Evolutionary conservation across 2,797 vertebrate species (phyloP).

Genomic region (Chelidonichthys spinosus): DNA sequence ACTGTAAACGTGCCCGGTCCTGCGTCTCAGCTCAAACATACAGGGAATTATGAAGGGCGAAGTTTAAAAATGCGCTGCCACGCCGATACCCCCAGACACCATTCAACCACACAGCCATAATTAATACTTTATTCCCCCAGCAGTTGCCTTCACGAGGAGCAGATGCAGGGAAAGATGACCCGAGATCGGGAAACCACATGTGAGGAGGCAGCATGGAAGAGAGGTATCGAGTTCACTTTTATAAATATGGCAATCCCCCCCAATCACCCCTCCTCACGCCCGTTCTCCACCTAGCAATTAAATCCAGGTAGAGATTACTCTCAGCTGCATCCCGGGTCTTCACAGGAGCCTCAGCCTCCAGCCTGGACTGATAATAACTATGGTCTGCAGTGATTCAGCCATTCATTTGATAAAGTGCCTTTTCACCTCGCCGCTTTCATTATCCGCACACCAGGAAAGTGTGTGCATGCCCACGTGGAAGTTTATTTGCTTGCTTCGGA

Average conservation of each 20-base stretch:
- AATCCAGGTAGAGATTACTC: constrained; percentile 84
- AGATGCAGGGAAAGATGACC: constrained; percentile 83
- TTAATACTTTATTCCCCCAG: constrained; percentile 86
- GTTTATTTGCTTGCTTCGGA: constrained; percentile 55
- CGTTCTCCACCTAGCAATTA: constrained; percentile 80
- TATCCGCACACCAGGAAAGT: constrained; percentile 60
- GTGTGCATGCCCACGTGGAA: constrained; percentile 37
- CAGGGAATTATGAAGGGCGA: constrained; percentile 83
- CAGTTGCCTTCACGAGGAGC: constrained; percentile 84
- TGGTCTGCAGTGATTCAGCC: constrained; percentile 76
- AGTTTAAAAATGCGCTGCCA: constrained; percentile 80
- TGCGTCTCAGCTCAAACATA: constrained; percentile 77
- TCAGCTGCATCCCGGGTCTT: constrained; percentile 77
- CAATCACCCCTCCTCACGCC: constrained; percentile 57
- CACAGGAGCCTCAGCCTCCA: constrained; percentile 80
- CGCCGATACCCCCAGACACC: constrained; percentile 81
- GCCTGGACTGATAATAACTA: constrained; percentile 81
- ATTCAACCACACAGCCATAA: constrained; percentile 86
- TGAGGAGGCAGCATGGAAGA: constrained; percentile 78
- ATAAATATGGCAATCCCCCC: constrained; percentile 84
- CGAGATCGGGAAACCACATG: constrained; percentile 84
- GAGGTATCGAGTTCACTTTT: constrained; percentile 84
- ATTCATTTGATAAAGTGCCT: constrained; percentile 83
- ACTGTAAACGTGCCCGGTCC: constrained; percentile 82
- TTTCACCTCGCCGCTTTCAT: constrained; percentile 81